phyloP scores from a whole-genome alignment of 1,140 invertebrate species.

The Lordiphosa collinella region DNA sequence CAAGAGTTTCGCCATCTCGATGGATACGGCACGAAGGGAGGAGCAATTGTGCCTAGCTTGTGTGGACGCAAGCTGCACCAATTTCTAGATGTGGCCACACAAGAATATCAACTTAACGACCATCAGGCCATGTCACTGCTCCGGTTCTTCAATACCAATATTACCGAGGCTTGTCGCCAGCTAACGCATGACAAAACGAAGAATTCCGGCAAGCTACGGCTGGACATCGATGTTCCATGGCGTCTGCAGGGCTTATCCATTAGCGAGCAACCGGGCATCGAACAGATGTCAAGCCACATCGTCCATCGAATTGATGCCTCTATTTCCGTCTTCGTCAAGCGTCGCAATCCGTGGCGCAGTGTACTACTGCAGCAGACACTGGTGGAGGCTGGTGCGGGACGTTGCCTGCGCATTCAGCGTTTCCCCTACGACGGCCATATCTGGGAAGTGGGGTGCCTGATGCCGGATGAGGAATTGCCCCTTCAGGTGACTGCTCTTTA shows the following conservation, averaged over 20 bases:
- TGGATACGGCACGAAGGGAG: conserved; percentile 7
- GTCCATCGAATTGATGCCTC: not conserved
- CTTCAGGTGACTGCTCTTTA: conserved; percentile 7
- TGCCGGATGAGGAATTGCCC: not conserved
- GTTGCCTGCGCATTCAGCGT: conserved; percentile 28
- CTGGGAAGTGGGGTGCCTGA: conserved; percentile 6
- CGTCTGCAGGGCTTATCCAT: conserved; percentile 12
- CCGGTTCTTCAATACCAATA: conserved; percentile 17
- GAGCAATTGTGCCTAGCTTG: not conserved
- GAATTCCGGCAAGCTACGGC: not conserved
- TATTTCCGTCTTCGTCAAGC: not conserved
- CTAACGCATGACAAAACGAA: not conserved
- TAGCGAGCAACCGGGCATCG: conserved; percentile 3
- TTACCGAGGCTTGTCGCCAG: conserved; percentile 12
- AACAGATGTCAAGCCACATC: not conserved
- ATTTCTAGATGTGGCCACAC: conserved; percentile 13
- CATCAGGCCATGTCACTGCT: conserved; percentile 22
- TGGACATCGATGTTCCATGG: conserved; percentile 32
- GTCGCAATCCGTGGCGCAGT: not conserved
- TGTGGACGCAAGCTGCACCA: not conserved
- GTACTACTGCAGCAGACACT: conserved; percentile 5
- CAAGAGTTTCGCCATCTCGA: not conserved
- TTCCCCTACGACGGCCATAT: not conserved
- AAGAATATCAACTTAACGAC: conserved; percentile 15
- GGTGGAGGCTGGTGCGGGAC: conserved; percentile 2